A percentile compares a stretch with the other conserved stretches of the same genome.
These are phyloP conservation scores for Luidia sarsii DNA, from an alignment of 53 echinoderm and acorn worm genomes.

Conservation along the genomic window DNA sequence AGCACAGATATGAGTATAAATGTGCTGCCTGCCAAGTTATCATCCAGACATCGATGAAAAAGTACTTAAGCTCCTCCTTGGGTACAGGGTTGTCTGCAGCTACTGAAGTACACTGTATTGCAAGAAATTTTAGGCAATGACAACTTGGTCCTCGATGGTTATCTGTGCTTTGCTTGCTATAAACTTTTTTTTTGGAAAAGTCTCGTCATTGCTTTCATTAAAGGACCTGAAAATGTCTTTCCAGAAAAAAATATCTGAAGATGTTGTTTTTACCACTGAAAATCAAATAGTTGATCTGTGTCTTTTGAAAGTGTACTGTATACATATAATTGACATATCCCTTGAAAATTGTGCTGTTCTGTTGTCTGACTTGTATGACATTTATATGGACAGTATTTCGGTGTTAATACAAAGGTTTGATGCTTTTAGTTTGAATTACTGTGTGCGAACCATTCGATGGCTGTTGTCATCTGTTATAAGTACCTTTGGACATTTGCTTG, in stretches of 20 bases:
- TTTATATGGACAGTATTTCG: neutral
- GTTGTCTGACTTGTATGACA: conserved; percentile 17
- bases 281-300: conserved; percentile 27
- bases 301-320: conserved; percentile 22
- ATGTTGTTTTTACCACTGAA: neutral
- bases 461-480: conserved; percentile 25
- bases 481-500: conserved; percentile 11
- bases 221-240: conserved; percentile 17
- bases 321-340: conserved; percentile 7
- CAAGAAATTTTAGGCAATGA: neutral
- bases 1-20: neutral
- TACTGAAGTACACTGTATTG: conserved; percentile 22
- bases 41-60: conserved; percentile 1
- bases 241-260: neutral
- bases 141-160: conserved; percentile 3
- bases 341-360: conserved; percentile 6
- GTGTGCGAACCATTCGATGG: conserved; percentile 18
- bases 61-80: conserved; percentile 22
- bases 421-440: conserved; percentile 11
- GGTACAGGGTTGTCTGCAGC: conserved; percentile 15
- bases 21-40: conserved; percentile 6
- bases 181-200: conserved; percentile 8
- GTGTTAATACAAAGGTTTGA: neutral
- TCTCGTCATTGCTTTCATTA: conserved; percentile 7
- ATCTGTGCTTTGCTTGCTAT: conserved; percentile 31